A percentile compares a stretch with the other conserved stretches of the same genome.
These are phyloP conservation scores for Actinostola sp. DNA, from an alignment of 92 coral and sea anemone genomes.

Conservation along the genomic window DNA sequence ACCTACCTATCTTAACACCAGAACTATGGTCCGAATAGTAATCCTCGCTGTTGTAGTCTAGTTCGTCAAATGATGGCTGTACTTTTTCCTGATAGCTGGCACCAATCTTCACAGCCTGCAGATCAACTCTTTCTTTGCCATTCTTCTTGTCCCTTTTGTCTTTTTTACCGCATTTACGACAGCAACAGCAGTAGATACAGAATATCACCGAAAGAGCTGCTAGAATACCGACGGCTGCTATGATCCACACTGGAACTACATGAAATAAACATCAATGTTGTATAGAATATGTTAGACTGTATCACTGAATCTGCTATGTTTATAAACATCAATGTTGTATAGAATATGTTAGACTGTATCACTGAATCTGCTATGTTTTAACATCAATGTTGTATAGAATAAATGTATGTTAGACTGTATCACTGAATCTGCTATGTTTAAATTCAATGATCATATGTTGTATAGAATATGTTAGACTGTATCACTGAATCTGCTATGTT, in stretches of 20 bases:
- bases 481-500: too few species aligned
- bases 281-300: too few species aligned
- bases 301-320: too few species aligned
- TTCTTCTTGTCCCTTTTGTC: constrained; percentile 77
- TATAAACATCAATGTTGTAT: too few species aligned
- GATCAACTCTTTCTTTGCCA: constrained; percentile 83
- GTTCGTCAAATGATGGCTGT: constrained; percentile 94
- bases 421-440: too few species aligned
- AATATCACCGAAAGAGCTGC: constrained; percentile 60
- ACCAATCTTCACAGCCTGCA: constrained; percentile 81
- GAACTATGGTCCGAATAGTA: constrained; percentile 83
- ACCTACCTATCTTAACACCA: constrained; percentile 86
- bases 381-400: too few species aligned
- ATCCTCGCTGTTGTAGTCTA: constrained; percentile 98
- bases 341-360: too few species aligned
- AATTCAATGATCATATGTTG: too few species aligned
- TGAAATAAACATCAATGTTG: not conserved
- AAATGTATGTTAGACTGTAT: too few species aligned
- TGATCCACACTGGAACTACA: constrained; percentile 90
- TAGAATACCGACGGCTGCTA: constrained; percentile 68
- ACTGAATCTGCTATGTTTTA: too few species aligned
- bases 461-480: too few species aligned
- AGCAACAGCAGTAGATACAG: constrained; percentile 83
- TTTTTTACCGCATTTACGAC: constrained; percentile 83
- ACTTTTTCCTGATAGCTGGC: constrained; percentile 98